Evolutionary conservation across 2,113 vertebrate genomes (phyloP), one percentile per base, ranked within the genome.

Genomic region (Scartelaos histophorus): DNA sequence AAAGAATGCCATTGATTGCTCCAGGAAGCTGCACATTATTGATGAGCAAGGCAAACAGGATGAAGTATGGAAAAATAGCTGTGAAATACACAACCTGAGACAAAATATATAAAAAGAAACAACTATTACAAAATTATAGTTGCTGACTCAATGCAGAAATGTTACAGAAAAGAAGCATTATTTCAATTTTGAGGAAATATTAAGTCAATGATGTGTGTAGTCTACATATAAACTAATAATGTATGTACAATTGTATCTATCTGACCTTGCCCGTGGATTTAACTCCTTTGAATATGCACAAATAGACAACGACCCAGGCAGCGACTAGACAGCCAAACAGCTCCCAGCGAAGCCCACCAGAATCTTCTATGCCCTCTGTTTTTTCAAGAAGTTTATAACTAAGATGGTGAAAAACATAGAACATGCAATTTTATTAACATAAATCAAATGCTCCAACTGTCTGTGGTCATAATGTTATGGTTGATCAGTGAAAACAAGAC

Each of bases 271-370:
- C 92, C 6, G 93, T 88, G 24, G 92, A 93, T 87, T 89, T 93
- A 51, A 94, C 79, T 38, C 93, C 93, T 87, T 93, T 94, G 75
- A 94, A 94, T 78, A 94, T 93, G 83, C 92, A 93, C n/a, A 94
- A 85, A 80, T 93, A 94, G 21, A 93, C 88, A 38, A 92, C 80
- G 75, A 82, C 68, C 93, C 93, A 94, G 70, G 90, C 70, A 21
- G 90, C 0, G 0, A 90, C 0, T 12, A 94, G 93, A 69, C 74
- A 90, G 54, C 93, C 92, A 68, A 92, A 89, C 22, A 94, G 85
- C 38, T 94, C 92, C 93, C 91, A 94, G 70, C 87, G 87, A 57
- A 94, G 10, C 1, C 84, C 85, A 47, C 92, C 92, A 12, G 34
- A 7, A 3, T 92, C 78, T 54, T 93, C 89, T 79, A 94, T 93